Conservation (phyloP, 1,140 invertebrate genomes). For the Tetragonula clypearis region DNA sequence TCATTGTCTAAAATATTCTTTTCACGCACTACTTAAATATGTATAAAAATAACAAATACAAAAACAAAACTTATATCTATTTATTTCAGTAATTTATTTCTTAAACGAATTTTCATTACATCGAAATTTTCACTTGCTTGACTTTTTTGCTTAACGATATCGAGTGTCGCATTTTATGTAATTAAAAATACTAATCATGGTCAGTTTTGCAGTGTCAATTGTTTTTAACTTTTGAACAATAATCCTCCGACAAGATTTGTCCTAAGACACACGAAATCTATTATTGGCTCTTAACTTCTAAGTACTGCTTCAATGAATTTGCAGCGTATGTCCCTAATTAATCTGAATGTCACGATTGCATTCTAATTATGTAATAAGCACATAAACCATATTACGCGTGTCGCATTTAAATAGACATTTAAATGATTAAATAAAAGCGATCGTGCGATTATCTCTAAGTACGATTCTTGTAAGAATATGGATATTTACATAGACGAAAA, state of each 20-base stretch:
- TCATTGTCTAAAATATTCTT: neutral
- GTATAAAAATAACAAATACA: neutral
- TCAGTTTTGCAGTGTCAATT: conserved; percentile 29
- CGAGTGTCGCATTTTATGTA: neutral
- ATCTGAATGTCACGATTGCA: conserved; percentile 54
- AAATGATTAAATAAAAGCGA: conserved; percentile 39
- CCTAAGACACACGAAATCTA: conserved; percentile 21
- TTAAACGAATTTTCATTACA: neutral
- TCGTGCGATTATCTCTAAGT: conserved; percentile 44
- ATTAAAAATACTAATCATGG: neutral
- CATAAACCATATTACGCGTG: conserved; percentile 42
- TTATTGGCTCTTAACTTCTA: conserved; percentile 45
- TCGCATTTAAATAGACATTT: conserved; percentile 37
- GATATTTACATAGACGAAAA: conserved; percentile 44
- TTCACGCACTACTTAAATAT: neutral
- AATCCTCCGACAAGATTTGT: conserved; percentile 32
- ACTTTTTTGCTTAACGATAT: neutral
- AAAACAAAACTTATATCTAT: neutral
- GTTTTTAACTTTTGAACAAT: conserved; percentile 24
- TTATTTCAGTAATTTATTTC: neutral
- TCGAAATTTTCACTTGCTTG: neutral
- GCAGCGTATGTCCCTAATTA: conserved; percentile 48
- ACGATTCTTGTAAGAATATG: conserved; percentile 42
- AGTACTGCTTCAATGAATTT: conserved; percentile 50
- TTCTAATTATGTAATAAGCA: conserved; percentile 48